Base-by-base conservation (phyloP, 2,113 vertebrate genomes). In the Nothocercus nigrocapillus region DNA sequence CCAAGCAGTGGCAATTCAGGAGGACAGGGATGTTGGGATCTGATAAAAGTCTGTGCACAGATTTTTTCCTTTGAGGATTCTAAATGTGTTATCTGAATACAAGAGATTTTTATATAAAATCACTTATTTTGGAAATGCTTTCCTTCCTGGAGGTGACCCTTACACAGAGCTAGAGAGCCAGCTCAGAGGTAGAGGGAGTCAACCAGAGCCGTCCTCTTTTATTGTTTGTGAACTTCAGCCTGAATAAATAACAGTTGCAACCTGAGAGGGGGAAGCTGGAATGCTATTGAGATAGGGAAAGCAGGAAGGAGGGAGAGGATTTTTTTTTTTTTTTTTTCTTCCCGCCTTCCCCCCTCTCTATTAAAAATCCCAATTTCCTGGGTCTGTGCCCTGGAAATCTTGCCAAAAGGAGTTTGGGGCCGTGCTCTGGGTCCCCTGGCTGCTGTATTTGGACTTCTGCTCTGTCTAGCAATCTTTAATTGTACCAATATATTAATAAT, bases 71-170 rank as follows among this genome's bases (percentile, higher is more conserved):
- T 90, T 86, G 24, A 53, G 58, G 53, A 40, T 74, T 94, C 32
- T 82, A 93, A 27, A 61, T 30, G 20, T 10, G 93, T 93, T 90
- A 45, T 58, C 76, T 89, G 93, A 95, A 86, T 90, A 88, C 88
- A 73, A 44, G 22, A 93, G 27, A 56, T 11, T 78, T 80, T 91
- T 72, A 4, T 79, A 40, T 82, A 73, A 49, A 22, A 53, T 16
- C 44, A 19, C 51, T 83, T 27, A 56, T 59, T 85, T 69, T 54
- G 34, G 64, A 89, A 89, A 25, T 83, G 38, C 24, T 75, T 93
- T 51, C 94, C 53, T 49, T 85, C 51, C 68, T 89, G 90, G 45
- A 51, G 64, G 47, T 66, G 54, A 79, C 5, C 7, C 51, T 89
- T 93, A 84, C 45, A 74, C 0, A 4, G 32, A 51, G 34, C 64